Base-by-base conservation (phyloP, 2,113 vertebrate species). In the Philantomba maxwellii region DNA sequence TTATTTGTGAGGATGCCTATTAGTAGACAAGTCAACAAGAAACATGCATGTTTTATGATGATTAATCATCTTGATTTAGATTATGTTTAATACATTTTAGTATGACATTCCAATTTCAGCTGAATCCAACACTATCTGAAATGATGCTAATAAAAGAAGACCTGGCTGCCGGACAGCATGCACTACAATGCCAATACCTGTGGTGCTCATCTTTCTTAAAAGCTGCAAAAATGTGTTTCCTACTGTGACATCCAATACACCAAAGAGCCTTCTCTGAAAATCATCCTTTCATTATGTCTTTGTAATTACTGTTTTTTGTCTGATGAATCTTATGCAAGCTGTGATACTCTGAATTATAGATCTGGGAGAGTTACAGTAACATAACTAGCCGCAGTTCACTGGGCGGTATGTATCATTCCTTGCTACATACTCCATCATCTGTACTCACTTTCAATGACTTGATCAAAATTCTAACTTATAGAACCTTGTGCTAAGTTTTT, bases 341-440 rank as follows among this genome's bases (percentile, higher is more conserved):
- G 43, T 83, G 91, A 92, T 91, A 96, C 77, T 83, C 77, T 97
- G 86, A 98, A 97, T 15, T 33, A 55, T 45, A 93, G 92, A 97
- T 95, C 28, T 33, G 75, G 82, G 39, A 73, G 25, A 97, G 60
- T 86, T 89, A 11, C 6, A 91, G 12, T 70, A 82, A 66, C 17
- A 53, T n/a, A 51, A 51, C 21, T 9, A 51, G 55, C 78, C 33
- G 4, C 57, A 33, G 28, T n/a, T n/a, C 12, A 2, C 17, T 60
- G 7, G 6, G 33, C 53, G 43, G 14, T 49, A 28, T 2, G 1
- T 47, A 21, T 15, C 7, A 0, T 4, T 8, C 10, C 23, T 3
- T 26, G 12, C n/a, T 87, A 80, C 47, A 51, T 1, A 6, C 36
- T 81, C 19, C 23, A 55, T 55, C 66, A 10, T 82, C 53, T 82